Base-by-base conservation (phyloP, 2,113 vertebrate species). In the Sterrhoptilus dennistouni region DNA sequence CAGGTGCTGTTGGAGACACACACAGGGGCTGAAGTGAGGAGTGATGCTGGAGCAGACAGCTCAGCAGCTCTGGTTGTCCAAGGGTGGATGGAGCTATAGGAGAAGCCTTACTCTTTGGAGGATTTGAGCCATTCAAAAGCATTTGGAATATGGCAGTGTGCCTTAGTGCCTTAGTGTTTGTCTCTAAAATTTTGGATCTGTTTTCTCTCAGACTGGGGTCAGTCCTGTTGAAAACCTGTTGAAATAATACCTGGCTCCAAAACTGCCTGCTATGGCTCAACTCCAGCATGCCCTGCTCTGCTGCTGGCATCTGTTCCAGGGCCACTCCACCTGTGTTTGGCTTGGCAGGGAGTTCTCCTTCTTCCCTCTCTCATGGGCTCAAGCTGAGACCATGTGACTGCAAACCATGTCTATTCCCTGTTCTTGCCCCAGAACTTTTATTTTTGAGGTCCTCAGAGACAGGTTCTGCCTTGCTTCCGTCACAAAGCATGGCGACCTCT, bases 181-280 rank as follows among this genome's bases (percentile, higher is more conserved):
- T 45, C 88, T 84, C 33, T 74, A 44, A 83, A 63, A 52, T 59
- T 86, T 89, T 93, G 42, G 59, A 77, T 66, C 35, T 6, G 24
- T 71, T 95, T 94, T 77, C 56, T 56, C 84, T 85, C 68, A 88
- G 65, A 40, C 76, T 87, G 56, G 50, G 57, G 75, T 25, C 47
- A 70, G 23, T 72, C 42, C 21, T 19, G 36, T 66, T 90, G 89
- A 93, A 89, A 95, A 89, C 68, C 33, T 93, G 71, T 50, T 95
- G 90, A 92, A 95, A 89, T 83, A 88, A 40, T n/a, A 66, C 6
- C 76, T 90, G 50, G 38, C 94, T 93, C 68, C 83, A 83, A 86
- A 92, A 50, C 54, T 83, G 79, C 45, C 42, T 91, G 50, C 75
- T 74, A 17, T 13, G 52, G 47, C 83, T 42, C 68, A 50, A 5